A percentile compares a stretch with the other conserved stretches of the same genome.
These are phyloP conservation scores for Lithobates pipiens DNA, from an alignment of 2,797 vertebrate species.

Conservation along the genomic window DNA sequence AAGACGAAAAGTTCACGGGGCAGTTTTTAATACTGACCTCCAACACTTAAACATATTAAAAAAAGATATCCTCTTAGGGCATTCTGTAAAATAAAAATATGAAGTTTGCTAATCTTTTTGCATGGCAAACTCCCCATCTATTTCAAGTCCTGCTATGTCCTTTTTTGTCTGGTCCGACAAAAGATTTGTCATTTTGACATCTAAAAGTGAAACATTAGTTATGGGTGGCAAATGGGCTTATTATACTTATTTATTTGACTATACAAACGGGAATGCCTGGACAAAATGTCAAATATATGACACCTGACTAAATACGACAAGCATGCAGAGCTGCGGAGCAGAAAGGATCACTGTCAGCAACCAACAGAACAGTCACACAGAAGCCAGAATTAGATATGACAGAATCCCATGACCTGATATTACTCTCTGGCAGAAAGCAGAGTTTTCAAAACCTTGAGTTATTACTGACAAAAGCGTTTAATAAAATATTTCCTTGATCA, in stretches of 20 bases:
- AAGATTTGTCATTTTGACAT: too few relatives aligned
- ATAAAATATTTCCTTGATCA: conserved; percentile 52
- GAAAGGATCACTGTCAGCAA: conserved; percentile 25
- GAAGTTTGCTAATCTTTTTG: too few relatives aligned
- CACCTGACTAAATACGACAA: conserved; percentile 25
- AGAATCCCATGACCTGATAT: conserved; percentile 28
- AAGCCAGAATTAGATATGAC: conserved; percentile 35
- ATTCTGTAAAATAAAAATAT: too few relatives aligned
- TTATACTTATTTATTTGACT: neutral
- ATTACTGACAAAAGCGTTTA: conserved; percentile 34
- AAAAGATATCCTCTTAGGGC: too few relatives aligned
- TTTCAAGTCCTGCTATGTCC: too few relatives aligned
- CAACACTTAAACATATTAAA: too few relatives aligned
- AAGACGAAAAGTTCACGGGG: too few relatives aligned
- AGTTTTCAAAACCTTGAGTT: conserved; percentile 38
- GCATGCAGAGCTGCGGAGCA: conserved; percentile 13
- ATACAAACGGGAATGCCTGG: neutral
- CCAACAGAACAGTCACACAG: conserved; percentile 7
- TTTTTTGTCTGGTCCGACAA: too few relatives aligned
- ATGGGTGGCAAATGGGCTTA: neutral
- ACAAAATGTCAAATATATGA: conserved; percentile 5
- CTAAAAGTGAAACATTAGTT: neutral
- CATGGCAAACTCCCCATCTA: too few relatives aligned
- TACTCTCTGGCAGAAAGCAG: conserved; percentile 46
- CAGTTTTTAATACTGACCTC: too few relatives aligned